Evolutionary conservation across 2,888 invertebrate species (phyloP).

Genomic region (Mesodorylaimus sp.): DNA sequence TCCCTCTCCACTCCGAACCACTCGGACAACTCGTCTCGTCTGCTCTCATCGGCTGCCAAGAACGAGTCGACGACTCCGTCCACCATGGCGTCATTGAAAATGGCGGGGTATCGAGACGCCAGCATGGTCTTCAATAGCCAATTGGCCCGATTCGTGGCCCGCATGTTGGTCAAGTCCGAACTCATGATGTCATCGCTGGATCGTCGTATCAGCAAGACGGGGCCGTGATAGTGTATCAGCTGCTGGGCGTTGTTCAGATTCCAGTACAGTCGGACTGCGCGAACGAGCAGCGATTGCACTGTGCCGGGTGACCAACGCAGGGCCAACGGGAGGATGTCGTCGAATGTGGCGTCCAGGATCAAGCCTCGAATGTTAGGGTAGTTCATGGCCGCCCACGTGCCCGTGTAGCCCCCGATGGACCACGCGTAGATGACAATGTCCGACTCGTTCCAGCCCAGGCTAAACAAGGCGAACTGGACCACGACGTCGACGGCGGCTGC

Average conservation of each 20-base stretch:
- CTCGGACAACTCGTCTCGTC: no score
- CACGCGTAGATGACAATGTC: conserved; percentile 66
- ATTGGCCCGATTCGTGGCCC: conserved; percentile 5
- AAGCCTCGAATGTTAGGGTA: conserved; percentile 14
- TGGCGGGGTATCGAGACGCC: neutral
- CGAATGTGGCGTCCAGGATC: conserved; percentile 86
- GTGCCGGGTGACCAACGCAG: conserved; percentile 60
- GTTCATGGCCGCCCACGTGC: conserved; percentile 30
- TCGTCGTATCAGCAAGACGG: conserved; percentile 58
- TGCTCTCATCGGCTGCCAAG: no score
- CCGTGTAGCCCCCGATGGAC: conserved; percentile 90
- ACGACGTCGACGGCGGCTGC: conserved; percentile 72
- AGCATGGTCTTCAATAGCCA: conserved; percentile 1
- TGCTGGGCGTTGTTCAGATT: conserved; percentile 2
- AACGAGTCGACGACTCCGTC: no score
- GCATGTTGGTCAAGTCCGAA: conserved; percentile 22
- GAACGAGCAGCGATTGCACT: no score
- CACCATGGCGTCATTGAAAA: neutral
- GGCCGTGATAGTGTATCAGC: conserved; percentile 44
- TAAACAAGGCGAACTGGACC: conserved; percentile 68
- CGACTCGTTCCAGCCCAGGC: conserved; percentile 55
- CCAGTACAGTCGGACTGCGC: no score
- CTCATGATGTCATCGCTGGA: conserved; percentile 77
- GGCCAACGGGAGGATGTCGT: conserved; percentile 80
- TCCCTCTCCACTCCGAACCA: no score